Evolutionary conservation across 2,888 invertebrate genomes (phyloP).

Genomic region (Dichetophora obliterata): DNA sequence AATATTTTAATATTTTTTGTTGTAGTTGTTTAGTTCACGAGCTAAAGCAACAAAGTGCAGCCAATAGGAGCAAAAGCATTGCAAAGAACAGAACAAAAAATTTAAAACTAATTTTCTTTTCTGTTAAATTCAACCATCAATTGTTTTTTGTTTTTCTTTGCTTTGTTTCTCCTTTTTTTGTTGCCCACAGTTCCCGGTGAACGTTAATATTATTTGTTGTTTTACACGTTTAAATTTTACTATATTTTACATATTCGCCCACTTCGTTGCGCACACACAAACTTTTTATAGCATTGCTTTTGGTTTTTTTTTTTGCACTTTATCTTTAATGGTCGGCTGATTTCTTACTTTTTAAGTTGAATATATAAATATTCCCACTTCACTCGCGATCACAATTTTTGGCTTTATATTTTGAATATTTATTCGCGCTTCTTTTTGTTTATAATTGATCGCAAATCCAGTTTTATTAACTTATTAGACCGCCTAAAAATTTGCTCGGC

Average conservation of each 20-base stretch:
- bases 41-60: constrained; percentile 18
- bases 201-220: constrained; percentile 40
- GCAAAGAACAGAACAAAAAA: background rate
- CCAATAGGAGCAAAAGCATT: constrained; percentile 10
- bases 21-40: background rate
- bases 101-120: background rate
- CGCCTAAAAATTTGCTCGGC: constrained; percentile 2
- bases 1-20: background rate
- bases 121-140: background rate
- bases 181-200: constrained; percentile 29
- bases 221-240: constrained; percentile 24
- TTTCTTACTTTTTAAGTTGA: background rate
- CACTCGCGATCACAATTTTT: background rate
- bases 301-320: constrained; percentile 2
- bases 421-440: background rate
- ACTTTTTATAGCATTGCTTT: constrained; percentile 15
- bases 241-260: constrained; percentile 33
- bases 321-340: constrained; percentile 6
- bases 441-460: background rate
- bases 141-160: background rate
- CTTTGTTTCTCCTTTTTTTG: background rate
- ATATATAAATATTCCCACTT: background rate
- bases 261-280: constrained; percentile 13
- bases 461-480: background rate
- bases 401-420: background rate